These are phyloP conservation scores for Apotomis betuletana DNA, from an alignment of 2,888 invertebrate species.

Conservation along the genomic window DNA sequence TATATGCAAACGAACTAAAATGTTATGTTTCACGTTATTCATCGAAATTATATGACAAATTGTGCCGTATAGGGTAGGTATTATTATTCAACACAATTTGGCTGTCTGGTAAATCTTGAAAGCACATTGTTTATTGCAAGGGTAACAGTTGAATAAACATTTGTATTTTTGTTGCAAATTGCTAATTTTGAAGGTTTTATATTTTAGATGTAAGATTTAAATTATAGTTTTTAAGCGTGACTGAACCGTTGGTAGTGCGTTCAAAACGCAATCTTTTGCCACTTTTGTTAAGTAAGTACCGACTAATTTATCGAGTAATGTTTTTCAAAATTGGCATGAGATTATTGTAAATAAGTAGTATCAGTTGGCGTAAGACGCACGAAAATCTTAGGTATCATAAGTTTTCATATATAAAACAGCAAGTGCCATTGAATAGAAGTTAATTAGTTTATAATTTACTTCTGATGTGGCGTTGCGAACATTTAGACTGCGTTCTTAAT, in stretches of 20 bases:
- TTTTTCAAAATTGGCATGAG: conserved; percentile 61
- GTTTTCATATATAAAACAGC: conserved; percentile 58
- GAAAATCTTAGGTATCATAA: conserved; percentile 41
- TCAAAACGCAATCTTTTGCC: conserved; percentile 70
- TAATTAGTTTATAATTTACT: conserved; percentile 62
- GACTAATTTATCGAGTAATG: neutral
- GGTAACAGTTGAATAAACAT: neutral
- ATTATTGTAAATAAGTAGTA: conserved; percentile 66
- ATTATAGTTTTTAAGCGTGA: conserved; percentile 56
- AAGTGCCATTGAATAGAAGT: conserved; percentile 69
- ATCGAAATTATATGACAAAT: neutral
- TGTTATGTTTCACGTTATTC: neutral
- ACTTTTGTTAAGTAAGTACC: conserved; percentile 39
- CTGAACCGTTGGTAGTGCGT: conserved; percentile 67
- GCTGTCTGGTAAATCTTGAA: neutral
- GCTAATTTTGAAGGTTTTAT: conserved; percentile 38
- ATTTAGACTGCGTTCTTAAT: conserved; percentile 41
- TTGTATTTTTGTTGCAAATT: conserved; percentile 13
- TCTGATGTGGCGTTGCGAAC: conserved; percentile 51
- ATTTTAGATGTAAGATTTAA: conserved; percentile 40
- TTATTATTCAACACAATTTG: neutral
- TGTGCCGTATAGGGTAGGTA: neutral
- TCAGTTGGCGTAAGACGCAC: conserved; percentile 40
- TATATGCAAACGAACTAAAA: no score
- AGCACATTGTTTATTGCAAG: neutral